A percentile compares a stretch with the other conserved stretches of the same genome.
Evolutionary conservation across 2,113 vertebrate species (phyloP).

Genomic region (Neolamprologus ventralis): DNA sequence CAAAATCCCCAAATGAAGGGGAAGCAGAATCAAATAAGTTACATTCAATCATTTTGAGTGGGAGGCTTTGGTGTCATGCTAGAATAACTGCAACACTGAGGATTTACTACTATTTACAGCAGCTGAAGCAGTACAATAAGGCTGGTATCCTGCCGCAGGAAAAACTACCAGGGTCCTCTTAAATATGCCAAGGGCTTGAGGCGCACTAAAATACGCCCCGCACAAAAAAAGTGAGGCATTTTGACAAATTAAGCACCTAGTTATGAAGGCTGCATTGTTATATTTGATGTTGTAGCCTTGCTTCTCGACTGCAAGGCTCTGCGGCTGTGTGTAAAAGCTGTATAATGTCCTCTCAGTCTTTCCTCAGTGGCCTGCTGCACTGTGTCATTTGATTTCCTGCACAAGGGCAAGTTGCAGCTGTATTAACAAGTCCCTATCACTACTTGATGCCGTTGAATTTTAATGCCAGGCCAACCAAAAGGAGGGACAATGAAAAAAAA

Average conservation of each 20-base stretch:
- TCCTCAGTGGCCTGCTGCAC: slow-evolving; percentile 44
- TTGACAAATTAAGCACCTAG: slow-evolving; percentile 65
- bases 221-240: slow-evolving; percentile 54
- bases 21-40: slow-evolving; percentile 69
- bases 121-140: slow-evolving; percentile 63
- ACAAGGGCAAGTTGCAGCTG: slow-evolving; percentile 62
- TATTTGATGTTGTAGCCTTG: slow-evolving; percentile 58
- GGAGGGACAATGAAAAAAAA: background rate
- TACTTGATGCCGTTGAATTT: slow-evolving; percentile 59
- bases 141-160: slow-evolving; percentile 52
- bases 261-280: slow-evolving; percentile 61
- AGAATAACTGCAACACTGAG: slow-evolving; percentile 59
- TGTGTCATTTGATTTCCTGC: slow-evolving; percentile 57
- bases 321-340: slow-evolving; percentile 3
- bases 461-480: slow-evolving; percentile 52
- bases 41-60: slow-evolving; percentile 55
- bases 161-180: slow-evolving; percentile 47
- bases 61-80: slow-evolving; percentile 67
- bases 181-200: slow-evolving; percentile 57
- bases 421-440: slow-evolving; percentile 65
- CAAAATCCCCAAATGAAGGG: slow-evolving; percentile 76
- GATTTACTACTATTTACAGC: slow-evolving; percentile 72
- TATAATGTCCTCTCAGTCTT: slow-evolving; percentile 48
- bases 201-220: slow-evolving; percentile 45
- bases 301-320: slow-evolving; percentile 14